Evolutionary conservation across 2,797 vertebrate species (phyloP).

Genomic region (Notolabrus celidotus): DNA sequence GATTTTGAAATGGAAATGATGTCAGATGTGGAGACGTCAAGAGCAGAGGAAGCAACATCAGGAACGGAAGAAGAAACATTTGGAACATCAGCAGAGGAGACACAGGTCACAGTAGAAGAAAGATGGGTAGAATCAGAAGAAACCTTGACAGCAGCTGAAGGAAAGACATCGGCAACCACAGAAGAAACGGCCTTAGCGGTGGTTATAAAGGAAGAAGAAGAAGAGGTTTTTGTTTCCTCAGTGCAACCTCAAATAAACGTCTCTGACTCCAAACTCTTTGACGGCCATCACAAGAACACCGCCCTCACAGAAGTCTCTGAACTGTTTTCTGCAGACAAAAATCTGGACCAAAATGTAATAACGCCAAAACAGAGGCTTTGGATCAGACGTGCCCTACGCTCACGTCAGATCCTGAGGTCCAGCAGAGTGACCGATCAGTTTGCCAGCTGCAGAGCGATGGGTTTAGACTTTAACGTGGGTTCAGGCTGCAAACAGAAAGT

Average conservation of each 20-base stretch:
- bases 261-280: too few relatives aligned
- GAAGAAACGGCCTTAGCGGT: background rate
- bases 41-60: background rate
- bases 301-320: accelerated
- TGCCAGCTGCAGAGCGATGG: slow-evolving; percentile 16
- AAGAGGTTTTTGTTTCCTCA: background rate
- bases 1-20: slow-evolving; percentile 32
- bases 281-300: accelerated
- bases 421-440: slow-evolving; percentile 18
- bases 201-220: slow-evolving; percentile 38
- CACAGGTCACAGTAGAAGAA: background rate
- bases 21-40: accelerated
- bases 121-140: background rate
- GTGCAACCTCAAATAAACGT: accelerated
- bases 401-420: slow-evolving; percentile 18
- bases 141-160: background rate
- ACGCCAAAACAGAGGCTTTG: slow-evolving; percentile 34
- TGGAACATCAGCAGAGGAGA: too few relatives aligned
- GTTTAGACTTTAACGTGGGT: slow-evolving; percentile 46
- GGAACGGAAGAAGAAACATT: too few relatives aligned
- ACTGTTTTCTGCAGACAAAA: slow-evolving; percentile 17
- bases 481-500: background rate
- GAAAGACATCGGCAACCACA: too few relatives aligned
- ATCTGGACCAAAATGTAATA: background rate
- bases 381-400: slow-evolving; percentile 13